Evolutionary conservation across 2,888 invertebrate species (phyloP), one percentile per base, ranked within the genome.

Genomic region (Cantharis rufa): DNA sequence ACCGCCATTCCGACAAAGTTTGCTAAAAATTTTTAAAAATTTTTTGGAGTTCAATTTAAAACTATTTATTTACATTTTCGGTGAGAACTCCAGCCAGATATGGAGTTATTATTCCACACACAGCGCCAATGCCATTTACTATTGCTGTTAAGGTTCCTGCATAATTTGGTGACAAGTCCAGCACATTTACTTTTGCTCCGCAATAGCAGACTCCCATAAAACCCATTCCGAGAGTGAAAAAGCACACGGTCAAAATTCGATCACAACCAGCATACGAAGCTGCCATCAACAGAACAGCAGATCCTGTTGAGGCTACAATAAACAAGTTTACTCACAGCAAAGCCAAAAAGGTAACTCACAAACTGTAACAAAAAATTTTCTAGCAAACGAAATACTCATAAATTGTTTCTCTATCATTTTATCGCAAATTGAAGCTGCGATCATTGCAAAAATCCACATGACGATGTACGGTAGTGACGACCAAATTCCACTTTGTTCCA

Each of bases 1-100:
- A 83, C 16, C 93, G 90, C 96, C 96, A 96, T 88, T 95, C 92
- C 16, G 87, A 86, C 10, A 93, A 83, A 0, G 91, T 90, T 69
- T 92, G 90, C 92, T 92, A 87, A 15, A 89, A 84, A 69, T 16
- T 10, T 10, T 16, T 11, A 11, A 15, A 10, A 63, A 74, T 74
- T 73, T 74, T n/a, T 64, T 64, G 3, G 7, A 16, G n/a, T 10
- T 21, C 15, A 28, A 62, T 3, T 10, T 0, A 16, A 24, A 77
- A 76, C 15, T 16, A 28, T 21, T 18, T 13, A 13, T 90, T 90
- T 85, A 91, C 91, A 86, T 92, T 89, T 75, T 90, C 90, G 3
- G 92, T 92, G 78, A 93, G 85, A 70, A 90, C 86, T 48, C 92
- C 92, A 63, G 91, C 88, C 66, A 92, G 84, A 82, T 91, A 91